Percentiles rank a stretch among this genome's conserved stretches.
Conservation (phyloP, 2,797 vertebrate genomes). For the Mormyrops boulengeri region DNA sequence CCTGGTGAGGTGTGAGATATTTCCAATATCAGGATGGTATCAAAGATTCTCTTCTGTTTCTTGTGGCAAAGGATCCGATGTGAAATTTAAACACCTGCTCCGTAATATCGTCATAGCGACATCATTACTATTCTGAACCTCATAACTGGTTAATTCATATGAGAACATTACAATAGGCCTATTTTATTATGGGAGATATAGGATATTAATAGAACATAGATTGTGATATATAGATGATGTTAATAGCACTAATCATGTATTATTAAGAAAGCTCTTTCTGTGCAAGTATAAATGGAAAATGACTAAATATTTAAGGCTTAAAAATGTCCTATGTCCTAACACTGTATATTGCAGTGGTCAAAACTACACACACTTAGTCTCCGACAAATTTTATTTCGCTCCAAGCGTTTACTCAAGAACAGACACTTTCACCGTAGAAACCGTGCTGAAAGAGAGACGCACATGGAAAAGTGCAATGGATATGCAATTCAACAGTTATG, state of each 20-base stretch:
- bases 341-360: not conserved
- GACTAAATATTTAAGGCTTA: not conserved
- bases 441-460: not conserved
- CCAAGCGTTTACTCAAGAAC: not conserved
- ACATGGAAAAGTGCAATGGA: not conserved
- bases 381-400: not conserved
- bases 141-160: not conserved
- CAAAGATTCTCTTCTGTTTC: not conserved
- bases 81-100: not conserved
- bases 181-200: not conserved
- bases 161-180: not conserved
- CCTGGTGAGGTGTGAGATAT: not conserved
- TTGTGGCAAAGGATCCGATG: not conserved
- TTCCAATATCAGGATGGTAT: not conserved
- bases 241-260: not conserved
- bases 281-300: slow-evolving; percentile 6
- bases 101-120: not conserved
- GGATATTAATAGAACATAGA: not conserved
- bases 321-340: not conserved
- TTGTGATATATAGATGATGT: not conserved
- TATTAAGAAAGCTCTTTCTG: not conserved
- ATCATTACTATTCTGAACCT: not conserved
- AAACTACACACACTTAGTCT: not conserved
- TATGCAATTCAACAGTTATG: not conserved
- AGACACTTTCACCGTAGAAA: not conserved